phyloP scores from a whole-genome alignment of 2,888 invertebrate genomes.

The Chydorus sphaericus region DNA sequence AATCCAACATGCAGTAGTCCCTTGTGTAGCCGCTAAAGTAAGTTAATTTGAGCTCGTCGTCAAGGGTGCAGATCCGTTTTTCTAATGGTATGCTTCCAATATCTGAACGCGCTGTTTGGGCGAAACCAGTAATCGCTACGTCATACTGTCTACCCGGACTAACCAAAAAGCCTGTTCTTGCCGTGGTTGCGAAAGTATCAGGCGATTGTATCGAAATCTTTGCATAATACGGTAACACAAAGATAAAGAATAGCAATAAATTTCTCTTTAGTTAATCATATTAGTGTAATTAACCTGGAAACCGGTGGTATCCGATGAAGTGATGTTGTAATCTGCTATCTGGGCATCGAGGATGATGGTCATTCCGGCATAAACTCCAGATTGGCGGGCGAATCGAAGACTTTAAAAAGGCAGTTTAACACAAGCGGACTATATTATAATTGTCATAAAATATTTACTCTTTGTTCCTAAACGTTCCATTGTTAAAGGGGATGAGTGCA shows the following conservation, averaged over 20 bases:
- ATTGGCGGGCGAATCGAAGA: neutral
- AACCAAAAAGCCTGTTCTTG: conserved; percentile 6
- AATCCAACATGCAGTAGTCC: conserved; percentile 12
- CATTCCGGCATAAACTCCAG: conserved; percentile 9
- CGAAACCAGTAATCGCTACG: neutral
- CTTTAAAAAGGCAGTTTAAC: neutral
- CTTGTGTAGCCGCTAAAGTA: conserved; percentile 12
- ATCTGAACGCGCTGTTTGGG: neutral
- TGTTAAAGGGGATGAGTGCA: neutral
- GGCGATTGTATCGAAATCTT: conserved; percentile 12
- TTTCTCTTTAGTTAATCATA: neutral
- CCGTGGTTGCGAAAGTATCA: conserved; percentile 6
- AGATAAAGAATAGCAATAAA: neutral
- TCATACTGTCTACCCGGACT: conserved; percentile 9
- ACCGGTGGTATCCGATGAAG: conserved; percentile 10
- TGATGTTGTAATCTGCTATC: conserved; percentile 12
- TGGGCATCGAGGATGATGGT: conserved; percentile 6
- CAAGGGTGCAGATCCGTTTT: conserved; percentile 8
- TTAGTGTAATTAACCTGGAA: conserved; percentile 15
- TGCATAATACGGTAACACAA: neutral
- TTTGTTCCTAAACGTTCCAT: neutral
- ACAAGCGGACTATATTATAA: neutral
- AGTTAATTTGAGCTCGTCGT: conserved; percentile 8
- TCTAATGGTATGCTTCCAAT: conserved; percentile 1
- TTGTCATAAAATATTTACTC: neutral